These are phyloP conservation scores for Palaemon carinicauda DNA, from an alignment of 1,140 invertebrate species.

Conservation along the genomic window DNA sequence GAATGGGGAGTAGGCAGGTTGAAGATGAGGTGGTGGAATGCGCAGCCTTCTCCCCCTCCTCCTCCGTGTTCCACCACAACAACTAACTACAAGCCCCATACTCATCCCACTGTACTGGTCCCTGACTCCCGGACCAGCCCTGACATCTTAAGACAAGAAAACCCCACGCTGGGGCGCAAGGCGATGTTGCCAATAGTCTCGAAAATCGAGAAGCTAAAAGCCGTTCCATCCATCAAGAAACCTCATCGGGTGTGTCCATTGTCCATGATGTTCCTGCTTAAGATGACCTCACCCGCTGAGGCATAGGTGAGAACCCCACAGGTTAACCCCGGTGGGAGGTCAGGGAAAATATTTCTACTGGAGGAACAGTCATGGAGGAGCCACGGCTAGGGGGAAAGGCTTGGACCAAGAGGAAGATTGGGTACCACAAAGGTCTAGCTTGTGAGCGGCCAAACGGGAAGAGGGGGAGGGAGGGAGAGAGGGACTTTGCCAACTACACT, in stretches of 20 bases:
- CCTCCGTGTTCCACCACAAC: neutral
- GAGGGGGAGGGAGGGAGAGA: slow-evolving; percentile 31
- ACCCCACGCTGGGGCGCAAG: slow-evolving; percentile 30
- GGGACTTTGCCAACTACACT: neutral
- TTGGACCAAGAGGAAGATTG: neutral
- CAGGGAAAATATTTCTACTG: neutral
- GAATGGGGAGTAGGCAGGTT: too few relatives aligned
- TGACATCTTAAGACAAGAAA: slow-evolving; percentile 41
- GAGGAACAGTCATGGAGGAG: slow-evolving; percentile 18
- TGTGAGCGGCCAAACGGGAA: slow-evolving; percentile 4
- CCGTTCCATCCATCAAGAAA: neutral
- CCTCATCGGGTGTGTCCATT: neutral
- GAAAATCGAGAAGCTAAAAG: neutral
- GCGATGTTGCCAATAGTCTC: slow-evolving; percentile 14
- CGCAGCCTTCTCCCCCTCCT: too few relatives aligned
- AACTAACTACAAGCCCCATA: too few relatives aligned
- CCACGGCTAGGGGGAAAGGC: neutral
- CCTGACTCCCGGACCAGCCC: neutral
- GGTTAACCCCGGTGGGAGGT: neutral
- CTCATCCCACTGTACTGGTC: too few relatives aligned
- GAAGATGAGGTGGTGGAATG: too few relatives aligned
- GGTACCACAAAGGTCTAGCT: neutral
- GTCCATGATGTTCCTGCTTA: neutral
- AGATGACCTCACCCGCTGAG: neutral
- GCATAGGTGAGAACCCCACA: neutral